Percentiles rank a stretch among this genome's conserved stretches.
Evolutionary conservation across 1,140 invertebrate species (phyloP).

Genomic region (Drosophila auraria): DNA sequence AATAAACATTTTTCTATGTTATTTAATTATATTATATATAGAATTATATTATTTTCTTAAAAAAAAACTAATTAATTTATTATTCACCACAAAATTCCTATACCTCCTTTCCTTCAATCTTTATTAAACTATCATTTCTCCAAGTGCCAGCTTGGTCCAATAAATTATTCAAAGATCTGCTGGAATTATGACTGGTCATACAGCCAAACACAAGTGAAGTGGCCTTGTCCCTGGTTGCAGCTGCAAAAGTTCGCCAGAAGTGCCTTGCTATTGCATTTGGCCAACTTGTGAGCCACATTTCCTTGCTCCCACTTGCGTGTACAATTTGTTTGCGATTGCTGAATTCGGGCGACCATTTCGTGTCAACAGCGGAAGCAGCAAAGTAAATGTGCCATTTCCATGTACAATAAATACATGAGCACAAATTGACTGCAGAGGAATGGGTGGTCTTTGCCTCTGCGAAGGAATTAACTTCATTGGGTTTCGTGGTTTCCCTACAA

Average conservation of each 20-base stretch:
- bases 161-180: slow-evolving; percentile 37
- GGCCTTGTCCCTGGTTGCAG: slow-evolving; percentile 52
- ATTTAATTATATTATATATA: too few species aligned
- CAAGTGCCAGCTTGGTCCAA: neutral
- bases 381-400: slow-evolving; percentile 74
- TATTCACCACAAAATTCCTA: neutral
- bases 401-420: slow-evolving; percentile 61
- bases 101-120: too few species aligned
- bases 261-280: slow-evolving; percentile 41
- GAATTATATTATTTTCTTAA: neutral
- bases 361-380: slow-evolving; percentile 75
- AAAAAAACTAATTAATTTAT: neutral
- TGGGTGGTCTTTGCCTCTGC: neutral
- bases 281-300: slow-evolving; percentile 34
- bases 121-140: too few species aligned
- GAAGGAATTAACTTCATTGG: slow-evolving; percentile 30
- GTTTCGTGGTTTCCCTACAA: neutral
- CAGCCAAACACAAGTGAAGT: slow-evolving; percentile 12
- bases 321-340: slow-evolving; percentile 36
- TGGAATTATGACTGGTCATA: slow-evolving; percentile 19
- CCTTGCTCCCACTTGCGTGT: slow-evolving; percentile 42
- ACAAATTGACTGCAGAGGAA: slow-evolving; percentile 43
- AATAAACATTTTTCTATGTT: too few species aligned
- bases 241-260: slow-evolving; percentile 44
- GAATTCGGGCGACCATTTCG: slow-evolving; percentile 56